A percentile compares a stretch with the other conserved stretches of the same genome.
Conservation (phyloP, 2,797 vertebrate species). For the Nannoperca obscura region DNA sequence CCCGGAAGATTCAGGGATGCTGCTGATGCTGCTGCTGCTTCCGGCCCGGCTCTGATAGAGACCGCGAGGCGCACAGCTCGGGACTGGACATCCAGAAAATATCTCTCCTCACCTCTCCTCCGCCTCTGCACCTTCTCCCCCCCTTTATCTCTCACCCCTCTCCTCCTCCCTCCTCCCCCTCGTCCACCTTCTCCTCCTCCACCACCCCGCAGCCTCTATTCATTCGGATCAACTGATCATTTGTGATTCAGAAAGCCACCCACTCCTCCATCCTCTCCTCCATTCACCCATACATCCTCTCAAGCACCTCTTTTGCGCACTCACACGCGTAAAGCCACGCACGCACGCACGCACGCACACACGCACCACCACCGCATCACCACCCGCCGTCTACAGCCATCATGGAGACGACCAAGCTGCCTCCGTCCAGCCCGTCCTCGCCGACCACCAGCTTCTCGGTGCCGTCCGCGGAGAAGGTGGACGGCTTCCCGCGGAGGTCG, state of each 20-base stretch:
- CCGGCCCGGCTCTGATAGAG: conserved; percentile 68
- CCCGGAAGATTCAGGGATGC: conserved; percentile 61
- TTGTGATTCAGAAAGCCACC: conserved; percentile 67
- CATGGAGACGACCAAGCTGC: conserved; percentile 90
- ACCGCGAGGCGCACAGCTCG: conserved; percentile 57
- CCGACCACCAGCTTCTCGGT: conserved; percentile 92
- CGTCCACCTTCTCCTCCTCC: conserved; percentile 9
- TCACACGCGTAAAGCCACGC: conserved; percentile 17
- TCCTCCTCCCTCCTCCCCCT: not conserved
- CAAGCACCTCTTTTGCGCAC: conserved; percentile 34
- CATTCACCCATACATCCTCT: conserved; percentile 42
- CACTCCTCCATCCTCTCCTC: conserved; percentile 39
- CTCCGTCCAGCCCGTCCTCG: conserved; percentile 92
- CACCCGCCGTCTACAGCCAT: conserved; percentile 44
- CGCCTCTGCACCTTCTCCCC: conserved; percentile 54
- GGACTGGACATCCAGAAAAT: conserved; percentile 63
- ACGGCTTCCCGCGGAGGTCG: conserved; percentile 93
- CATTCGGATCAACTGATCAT: conserved; percentile 62
- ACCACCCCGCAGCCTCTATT: conserved; percentile 22
- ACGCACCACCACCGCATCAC: not conserved
- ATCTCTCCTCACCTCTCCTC: conserved; percentile 54
- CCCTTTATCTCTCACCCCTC: conserved; percentile 12
- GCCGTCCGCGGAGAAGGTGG: conserved; percentile 94
- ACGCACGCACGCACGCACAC: conserved; percentile 20
- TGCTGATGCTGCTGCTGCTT: conserved; percentile 57